A percentile compares a stretch with the other conserved stretches of the same genome.
phyloP scores from a whole-genome alignment of 2,797 vertebrate species.

The Chloroceryle inda region DNA sequence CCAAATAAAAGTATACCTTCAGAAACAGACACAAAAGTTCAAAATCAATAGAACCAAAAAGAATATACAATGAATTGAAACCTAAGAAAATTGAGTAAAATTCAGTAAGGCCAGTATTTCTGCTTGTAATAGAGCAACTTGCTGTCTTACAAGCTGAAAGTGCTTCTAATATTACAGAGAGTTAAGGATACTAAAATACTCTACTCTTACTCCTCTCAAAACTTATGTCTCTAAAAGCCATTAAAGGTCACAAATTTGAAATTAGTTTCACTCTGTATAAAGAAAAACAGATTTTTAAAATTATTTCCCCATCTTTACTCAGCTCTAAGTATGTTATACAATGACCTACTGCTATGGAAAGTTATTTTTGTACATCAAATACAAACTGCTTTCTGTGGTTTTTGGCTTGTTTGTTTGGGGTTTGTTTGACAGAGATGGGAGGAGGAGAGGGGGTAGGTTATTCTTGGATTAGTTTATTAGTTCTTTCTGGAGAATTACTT shows the following conservation, averaged over 20 bases:
- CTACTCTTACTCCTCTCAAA: not conserved
- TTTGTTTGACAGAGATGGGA: not conserved
- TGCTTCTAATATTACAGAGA: fast-evolving
- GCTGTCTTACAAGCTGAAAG: not conserved
- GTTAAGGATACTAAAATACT: not conserved
- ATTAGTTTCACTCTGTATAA: not conserved
- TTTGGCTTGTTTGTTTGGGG: not conserved
- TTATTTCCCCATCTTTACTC: not conserved
- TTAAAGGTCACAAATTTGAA: not conserved
- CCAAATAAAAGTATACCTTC: not conserved
- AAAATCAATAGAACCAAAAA: not conserved
- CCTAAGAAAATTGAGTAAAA: not conserved
- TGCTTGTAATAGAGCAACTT: not conserved
- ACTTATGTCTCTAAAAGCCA: not conserved
- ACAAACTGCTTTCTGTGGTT: not conserved
- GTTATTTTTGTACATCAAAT: not conserved
- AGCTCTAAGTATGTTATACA: not conserved
- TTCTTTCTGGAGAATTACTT: not conserved
- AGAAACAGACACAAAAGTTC: not conserved
- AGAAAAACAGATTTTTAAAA: not conserved
- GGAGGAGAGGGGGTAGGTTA: not conserved
- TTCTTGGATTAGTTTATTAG: slow-evolving; percentile 9
- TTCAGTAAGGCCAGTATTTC: not conserved
- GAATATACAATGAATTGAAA: not conserved
- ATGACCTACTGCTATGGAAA: not conserved